phyloP scores from a whole-genome alignment of 2,113 vertebrate genomes.

The Sorex fumeus region DNA sequence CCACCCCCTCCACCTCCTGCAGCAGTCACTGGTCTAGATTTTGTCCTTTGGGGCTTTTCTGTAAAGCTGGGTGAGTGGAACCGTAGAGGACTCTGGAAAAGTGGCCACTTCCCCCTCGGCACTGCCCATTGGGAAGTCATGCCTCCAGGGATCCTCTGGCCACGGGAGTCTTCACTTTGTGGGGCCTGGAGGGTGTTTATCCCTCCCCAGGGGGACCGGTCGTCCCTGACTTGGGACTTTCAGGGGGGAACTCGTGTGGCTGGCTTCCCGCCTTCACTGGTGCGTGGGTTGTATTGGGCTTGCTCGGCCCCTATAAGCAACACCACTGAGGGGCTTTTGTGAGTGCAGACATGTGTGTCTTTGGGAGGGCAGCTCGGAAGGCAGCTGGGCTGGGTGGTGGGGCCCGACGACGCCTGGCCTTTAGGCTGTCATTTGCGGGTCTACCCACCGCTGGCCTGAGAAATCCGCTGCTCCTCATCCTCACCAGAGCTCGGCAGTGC shows the following conservation, averaged over 20 bases:
- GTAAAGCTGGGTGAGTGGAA: neutral
- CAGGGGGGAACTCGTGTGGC: neutral
- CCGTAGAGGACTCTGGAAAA: fast-evolving
- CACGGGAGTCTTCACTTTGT: neutral
- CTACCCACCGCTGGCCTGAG: no score
- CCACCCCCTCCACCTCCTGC: neutral
- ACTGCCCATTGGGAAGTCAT: no score
- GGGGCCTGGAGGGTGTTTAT: neutral
- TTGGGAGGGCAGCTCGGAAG: no score
- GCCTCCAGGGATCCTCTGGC: no score
- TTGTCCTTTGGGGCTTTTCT: neutral
- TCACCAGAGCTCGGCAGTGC: neutral
- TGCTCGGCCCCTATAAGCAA: neutral
- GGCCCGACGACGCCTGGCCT: no score
- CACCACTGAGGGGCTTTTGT: neutral
- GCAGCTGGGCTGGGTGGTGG: neutral
- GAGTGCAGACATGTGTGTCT: neutral
- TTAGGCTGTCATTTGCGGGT: no score
- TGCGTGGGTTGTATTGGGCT: neutral
- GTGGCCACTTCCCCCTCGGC: no score
- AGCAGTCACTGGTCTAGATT: neutral
- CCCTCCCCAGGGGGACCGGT: neutral
- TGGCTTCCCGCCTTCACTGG: neutral
- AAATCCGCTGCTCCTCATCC: neutral
- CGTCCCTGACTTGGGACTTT: no score